These are phyloP conservation scores for Barbus barbus DNA, from an alignment of 2,113 vertebrate species.

Conservation along the genomic window DNA sequence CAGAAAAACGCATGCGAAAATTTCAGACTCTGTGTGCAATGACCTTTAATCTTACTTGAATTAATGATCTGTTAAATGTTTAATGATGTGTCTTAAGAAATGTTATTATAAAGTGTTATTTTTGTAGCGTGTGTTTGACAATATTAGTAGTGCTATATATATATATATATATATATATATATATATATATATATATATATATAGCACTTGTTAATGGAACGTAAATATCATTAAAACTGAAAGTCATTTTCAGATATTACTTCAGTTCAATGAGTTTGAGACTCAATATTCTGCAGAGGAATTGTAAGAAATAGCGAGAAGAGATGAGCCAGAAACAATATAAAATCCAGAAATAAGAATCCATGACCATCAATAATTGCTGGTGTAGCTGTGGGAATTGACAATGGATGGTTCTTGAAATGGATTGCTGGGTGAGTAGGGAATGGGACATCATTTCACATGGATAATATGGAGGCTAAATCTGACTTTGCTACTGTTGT, in stretches of 20 bases:
- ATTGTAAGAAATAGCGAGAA: background rate
- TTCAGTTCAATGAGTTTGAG: constrained; percentile 15
- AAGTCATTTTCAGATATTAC: background rate
- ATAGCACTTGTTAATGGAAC: background rate
- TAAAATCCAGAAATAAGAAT: constrained; percentile 4
- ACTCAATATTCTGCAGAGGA: background rate
- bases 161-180: too few relatives aligned
- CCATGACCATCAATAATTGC: background rate
- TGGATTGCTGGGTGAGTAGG: background rate
- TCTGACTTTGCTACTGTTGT: background rate
- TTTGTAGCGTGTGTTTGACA: background rate
- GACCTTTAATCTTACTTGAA: background rate
- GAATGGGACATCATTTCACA: background rate
- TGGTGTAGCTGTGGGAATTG: background rate
- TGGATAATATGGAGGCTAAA: background rate
- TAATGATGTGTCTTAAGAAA: background rate
- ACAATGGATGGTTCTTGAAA: background rate
- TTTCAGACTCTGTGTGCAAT: too few relatives aligned
- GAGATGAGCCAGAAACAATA: constrained; percentile 9
- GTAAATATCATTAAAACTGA: background rate
- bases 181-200: too few relatives aligned
- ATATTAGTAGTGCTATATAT: background rate
- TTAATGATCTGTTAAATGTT: background rate
- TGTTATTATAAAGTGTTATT: background rate
- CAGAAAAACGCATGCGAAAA: too few relatives aligned